Conservation (phyloP, 2,888 invertebrate species). For the Cheilosia vernalis region DNA sequence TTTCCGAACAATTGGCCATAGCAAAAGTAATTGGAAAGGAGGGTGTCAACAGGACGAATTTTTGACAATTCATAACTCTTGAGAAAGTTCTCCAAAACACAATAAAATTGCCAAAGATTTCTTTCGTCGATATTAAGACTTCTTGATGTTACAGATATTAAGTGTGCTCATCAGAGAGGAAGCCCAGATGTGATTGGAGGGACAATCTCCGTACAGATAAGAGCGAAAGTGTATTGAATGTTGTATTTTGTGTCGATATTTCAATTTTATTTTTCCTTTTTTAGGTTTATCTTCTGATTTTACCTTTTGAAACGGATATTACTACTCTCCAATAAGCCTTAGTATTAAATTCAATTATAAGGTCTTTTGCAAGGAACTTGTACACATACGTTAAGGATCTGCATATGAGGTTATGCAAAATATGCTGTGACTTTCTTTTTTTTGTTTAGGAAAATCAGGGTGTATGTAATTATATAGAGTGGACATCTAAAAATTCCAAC, state of each 20-base stretch:
- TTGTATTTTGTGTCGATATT: background rate
- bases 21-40: constrained; percentile 51
- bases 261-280: background rate
- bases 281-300: background rate
- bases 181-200: background rate
- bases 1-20: constrained; percentile 49
- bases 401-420: too few relatives aligned
- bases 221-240: background rate
- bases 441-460: too few relatives aligned
- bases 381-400: too few relatives aligned
- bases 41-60: constrained; percentile 57
- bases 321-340: too few relatives aligned
- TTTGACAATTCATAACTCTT: constrained; percentile 59
- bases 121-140: background rate
- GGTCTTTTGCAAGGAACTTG: too few relatives aligned
- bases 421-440: too few relatives aligned
- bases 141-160: constrained; percentile 3
- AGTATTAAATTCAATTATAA: too few relatives aligned
- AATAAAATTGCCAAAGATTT: background rate
- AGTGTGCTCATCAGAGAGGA: background rate
- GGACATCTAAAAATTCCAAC: too few relatives aligned
- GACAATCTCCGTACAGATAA: background rate
- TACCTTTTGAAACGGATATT: background rate
- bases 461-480: too few relatives aligned
- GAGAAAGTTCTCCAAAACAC: background rate